Conservation (phyloP, 2,113 vertebrate species). For the Polypterus senegalus region DNA sequence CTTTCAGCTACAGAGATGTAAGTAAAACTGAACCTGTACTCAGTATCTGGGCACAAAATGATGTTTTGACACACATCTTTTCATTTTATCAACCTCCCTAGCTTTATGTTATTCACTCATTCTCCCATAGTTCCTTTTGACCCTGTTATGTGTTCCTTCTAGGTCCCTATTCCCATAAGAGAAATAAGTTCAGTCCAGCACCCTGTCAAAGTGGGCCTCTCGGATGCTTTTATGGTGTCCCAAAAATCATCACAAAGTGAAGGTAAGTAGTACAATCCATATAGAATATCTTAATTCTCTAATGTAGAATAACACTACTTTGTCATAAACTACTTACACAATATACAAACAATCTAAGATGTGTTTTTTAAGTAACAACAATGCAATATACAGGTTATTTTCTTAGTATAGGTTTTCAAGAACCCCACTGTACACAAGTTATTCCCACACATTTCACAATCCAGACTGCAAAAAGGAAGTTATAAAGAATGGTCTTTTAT, state of each 20-base stretch:
- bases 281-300: not conserved
- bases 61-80: too few relatives aligned
- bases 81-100: too few relatives aligned
- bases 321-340: not conserved
- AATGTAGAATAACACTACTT: not conserved
- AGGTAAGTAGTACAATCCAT: conserved; percentile 47
- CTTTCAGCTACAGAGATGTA: conserved; percentile 84
- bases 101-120: too few relatives aligned
- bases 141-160: not conserved
- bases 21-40: conserved; percentile 14
- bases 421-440: not conserved
- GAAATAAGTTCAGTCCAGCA: conserved; percentile 77
- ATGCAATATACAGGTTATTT: not conserved
- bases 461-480: too few relatives aligned
- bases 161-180: conserved; percentile 71
- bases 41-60: too few relatives aligned
- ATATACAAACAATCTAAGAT: not conserved
- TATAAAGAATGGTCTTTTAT: too few relatives aligned
- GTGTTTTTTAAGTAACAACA: not conserved
- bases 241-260: conserved; percentile 43
- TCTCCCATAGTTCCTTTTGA: too few relatives aligned
- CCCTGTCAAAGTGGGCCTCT: conserved; percentile 84
- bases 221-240: conserved; percentile 80
- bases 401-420: not conserved
- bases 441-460: too few relatives aligned